These are phyloP conservation scores for Drosophila cardini DNA, from an alignment of 1,140 invertebrate species.

Conservation along the genomic window DNA sequence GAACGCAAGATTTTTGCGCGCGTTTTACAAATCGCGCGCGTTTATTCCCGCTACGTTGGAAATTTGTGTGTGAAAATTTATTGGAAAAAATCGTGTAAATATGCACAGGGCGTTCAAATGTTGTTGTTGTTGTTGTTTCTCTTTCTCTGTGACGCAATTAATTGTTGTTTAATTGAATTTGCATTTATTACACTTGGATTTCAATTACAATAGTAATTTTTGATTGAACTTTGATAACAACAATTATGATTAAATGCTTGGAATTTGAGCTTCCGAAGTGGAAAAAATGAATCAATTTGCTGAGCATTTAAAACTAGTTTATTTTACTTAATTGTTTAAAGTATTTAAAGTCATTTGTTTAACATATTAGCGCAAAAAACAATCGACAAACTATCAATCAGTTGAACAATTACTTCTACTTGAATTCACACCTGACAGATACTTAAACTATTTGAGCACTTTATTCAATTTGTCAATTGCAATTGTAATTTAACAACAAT, in stretches of 20 bases:
- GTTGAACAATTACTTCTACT: constrained; percentile 2
- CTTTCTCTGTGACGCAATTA: constrained; percentile 50
- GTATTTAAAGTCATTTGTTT: background rate
- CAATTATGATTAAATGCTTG: background rate
- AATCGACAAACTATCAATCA: background rate
- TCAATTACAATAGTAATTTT: constrained; percentile 64
- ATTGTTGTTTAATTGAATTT: constrained; percentile 73
- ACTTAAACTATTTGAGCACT: constrained; percentile 6
- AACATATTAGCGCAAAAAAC: background rate
- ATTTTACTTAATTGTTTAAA: background rate
- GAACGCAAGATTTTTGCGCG: constrained; percentile 39
- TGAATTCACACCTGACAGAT: background rate
- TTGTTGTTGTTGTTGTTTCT: constrained; percentile 27
- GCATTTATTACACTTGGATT: constrained; percentile 69
- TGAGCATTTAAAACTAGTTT: background rate
- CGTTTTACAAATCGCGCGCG: constrained; percentile 28
- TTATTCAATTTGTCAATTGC: constrained; percentile 6
- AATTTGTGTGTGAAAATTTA: constrained; percentile 50
- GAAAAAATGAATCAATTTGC: constrained; percentile 6
- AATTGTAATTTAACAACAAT: background rate
- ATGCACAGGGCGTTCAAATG: constrained; percentile 52
- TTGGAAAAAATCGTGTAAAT: constrained; percentile 73
- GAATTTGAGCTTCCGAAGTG: constrained; percentile 38
- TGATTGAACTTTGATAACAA: constrained; percentile 48
- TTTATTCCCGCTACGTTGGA: background rate